phyloP scores from a whole-genome alignment of 2,113 vertebrate genomes.

The Misgurnus mizolepis region DNA sequence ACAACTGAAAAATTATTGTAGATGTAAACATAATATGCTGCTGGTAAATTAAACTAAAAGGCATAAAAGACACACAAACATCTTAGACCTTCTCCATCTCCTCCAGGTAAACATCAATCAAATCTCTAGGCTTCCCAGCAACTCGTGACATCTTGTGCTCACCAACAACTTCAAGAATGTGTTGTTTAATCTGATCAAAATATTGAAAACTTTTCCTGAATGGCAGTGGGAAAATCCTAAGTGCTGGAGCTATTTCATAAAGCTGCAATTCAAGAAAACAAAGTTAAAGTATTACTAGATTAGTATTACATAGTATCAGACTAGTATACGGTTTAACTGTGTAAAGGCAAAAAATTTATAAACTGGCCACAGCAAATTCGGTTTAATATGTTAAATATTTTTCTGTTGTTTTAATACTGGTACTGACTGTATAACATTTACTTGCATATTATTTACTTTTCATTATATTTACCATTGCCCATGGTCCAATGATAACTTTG shows the following conservation, averaged over 20 bases:
- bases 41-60: background rate
- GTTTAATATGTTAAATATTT: no score
- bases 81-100: constrained; percentile 46
- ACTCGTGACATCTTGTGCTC: constrained; percentile 38
- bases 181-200: constrained; percentile 6
- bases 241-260: constrained; percentile 27
- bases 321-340: no score
- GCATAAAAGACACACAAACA: background rate
- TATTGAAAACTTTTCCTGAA: constrained; percentile 45
- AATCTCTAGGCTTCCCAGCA: constrained; percentile 47
- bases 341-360: no score
- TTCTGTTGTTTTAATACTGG: no score
- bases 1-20: background rate
- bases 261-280: constrained; percentile 10
- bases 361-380: no score
- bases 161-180: constrained; percentile 37
- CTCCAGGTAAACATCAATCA: constrained; percentile 57
- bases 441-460: background rate
- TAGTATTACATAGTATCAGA: no score
- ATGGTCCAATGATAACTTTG: constrained; percentile 21
- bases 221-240: constrained; percentile 43
- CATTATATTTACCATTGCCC: constrained; percentile 38
- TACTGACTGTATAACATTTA: no score
- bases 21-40: background rate
- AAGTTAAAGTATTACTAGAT: background rate